A percentile compares a stretch with the other conserved stretches of the same genome.
These are phyloP conservation scores for Epizoanthus scotinus DNA, from an alignment of 92 coral and sea anemone genomes.

Conservation along the genomic window DNA sequence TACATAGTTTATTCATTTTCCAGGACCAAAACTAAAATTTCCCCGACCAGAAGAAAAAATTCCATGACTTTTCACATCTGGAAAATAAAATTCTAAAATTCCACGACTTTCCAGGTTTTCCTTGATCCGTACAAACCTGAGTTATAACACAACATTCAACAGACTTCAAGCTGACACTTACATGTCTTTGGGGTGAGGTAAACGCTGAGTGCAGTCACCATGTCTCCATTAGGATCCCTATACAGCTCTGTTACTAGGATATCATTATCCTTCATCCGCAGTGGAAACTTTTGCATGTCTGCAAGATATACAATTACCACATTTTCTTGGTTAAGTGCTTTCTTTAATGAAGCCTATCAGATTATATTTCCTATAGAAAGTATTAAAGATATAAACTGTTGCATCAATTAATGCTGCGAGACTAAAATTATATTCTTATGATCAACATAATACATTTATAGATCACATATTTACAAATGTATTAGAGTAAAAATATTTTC, in stretches of 20 bases:
- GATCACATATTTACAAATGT: no score
- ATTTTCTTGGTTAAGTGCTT: background rate
- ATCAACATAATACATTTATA: no score
- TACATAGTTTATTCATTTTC: no score
- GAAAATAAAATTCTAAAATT: no score
- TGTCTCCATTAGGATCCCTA: constrained; percentile 91
- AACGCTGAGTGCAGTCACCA: constrained; percentile 95
- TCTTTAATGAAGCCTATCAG: background rate
- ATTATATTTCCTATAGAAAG: no score
- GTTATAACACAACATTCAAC: background rate
- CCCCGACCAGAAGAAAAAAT: no score
- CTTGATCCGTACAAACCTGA: no score
- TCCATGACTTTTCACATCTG: no score
- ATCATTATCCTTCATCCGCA: constrained; percentile 98
- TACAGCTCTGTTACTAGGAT: constrained; percentile 92
- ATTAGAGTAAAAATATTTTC: no score
- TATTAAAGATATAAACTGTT: background rate
- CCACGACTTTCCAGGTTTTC: no score
- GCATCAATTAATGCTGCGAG: background rate
- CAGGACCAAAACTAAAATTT: no score
- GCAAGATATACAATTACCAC: background rate
- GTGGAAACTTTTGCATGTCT: constrained; percentile 99
- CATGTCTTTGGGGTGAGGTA: constrained; percentile 98
- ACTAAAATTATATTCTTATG: no score
- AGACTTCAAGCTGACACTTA: constrained; percentile 37